Evolutionary conservation across 2,797 vertebrate genomes (phyloP).

Genomic region (Perodicticus potto): DNA sequence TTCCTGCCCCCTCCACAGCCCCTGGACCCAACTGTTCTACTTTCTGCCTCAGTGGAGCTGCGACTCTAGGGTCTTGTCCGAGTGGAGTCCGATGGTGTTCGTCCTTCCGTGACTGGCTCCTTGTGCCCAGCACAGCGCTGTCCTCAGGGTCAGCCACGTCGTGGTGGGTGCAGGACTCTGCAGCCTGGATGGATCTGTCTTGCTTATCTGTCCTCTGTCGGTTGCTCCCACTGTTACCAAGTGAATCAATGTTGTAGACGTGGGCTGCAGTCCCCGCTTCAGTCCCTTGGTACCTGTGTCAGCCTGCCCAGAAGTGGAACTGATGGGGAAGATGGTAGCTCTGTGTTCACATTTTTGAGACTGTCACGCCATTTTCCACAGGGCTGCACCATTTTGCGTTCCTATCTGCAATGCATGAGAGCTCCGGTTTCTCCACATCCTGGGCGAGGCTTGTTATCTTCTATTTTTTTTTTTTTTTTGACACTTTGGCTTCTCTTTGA

Average conservation of each 20-base stretch:
- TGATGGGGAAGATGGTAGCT: accelerated
- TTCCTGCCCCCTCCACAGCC: accelerated
- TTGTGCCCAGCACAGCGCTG: background rate
- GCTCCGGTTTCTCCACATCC: background rate
- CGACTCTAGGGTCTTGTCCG: accelerated
- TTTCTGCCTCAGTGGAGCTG: background rate
- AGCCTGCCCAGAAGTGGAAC: background rate
- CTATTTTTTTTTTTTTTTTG: too few relatives aligned
- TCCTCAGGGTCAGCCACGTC: background rate
- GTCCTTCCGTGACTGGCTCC: background rate
- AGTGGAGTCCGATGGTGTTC: background rate
- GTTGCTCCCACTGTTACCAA: too few relatives aligned
- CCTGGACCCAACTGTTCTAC: background rate
- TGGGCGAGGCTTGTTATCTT: background rate
- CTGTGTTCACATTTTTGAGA: accelerated
- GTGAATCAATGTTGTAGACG: accelerated
- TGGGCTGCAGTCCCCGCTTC: background rate
- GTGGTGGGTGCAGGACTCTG: accelerated
- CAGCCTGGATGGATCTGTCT: accelerated
- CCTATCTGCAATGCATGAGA: accelerated
- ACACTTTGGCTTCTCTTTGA: background rate
- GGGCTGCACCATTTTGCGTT: background rate
- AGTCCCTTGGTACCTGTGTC: background rate
- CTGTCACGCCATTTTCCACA: too few relatives aligned
- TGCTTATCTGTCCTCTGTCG: too few relatives aligned